Evolutionary conservation across 1,140 invertebrate species (phyloP).

Genomic region (Vanessa tameamea): DNA sequence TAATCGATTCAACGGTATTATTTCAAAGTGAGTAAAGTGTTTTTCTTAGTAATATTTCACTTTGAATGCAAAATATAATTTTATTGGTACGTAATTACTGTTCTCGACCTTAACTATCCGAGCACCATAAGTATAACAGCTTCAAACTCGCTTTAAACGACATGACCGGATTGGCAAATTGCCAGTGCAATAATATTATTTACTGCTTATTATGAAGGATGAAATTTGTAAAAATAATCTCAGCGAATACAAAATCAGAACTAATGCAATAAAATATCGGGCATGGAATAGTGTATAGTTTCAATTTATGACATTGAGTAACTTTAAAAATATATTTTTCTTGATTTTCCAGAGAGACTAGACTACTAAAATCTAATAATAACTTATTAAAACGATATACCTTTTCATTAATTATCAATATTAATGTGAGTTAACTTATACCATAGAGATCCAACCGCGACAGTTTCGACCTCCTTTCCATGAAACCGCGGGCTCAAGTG

Average conservation of each 20-base stretch:
- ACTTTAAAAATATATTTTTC: no score
- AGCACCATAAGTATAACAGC: not conserved
- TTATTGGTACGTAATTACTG: not conserved
- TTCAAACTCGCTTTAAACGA: not conserved
- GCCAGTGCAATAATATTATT: slow-evolving; percentile 3
- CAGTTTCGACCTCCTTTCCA: not conserved
- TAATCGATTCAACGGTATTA: no score
- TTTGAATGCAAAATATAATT: not conserved
- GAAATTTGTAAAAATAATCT: not conserved
- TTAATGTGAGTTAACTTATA: not conserved
- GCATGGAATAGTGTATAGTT: no score
- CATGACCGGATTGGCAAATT: not conserved
- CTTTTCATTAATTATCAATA: no score
- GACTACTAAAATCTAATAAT: no score
- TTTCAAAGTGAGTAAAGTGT: no score
- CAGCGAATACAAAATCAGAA: not conserved
- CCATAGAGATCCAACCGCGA: not conserved
- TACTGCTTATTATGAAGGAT: not conserved
- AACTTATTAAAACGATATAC: no score
- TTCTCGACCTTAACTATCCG: not conserved
- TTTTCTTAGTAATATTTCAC: not conserved
- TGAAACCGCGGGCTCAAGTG: not conserved
- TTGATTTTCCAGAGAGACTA: no score
- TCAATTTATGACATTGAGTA: no score
- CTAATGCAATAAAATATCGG: not conserved